Percentiles rank a stretch among this genome's conserved stretches.
phyloP scores from a whole-genome alignment of 2,797 vertebrate species.

The Chanos chanos region DNA sequence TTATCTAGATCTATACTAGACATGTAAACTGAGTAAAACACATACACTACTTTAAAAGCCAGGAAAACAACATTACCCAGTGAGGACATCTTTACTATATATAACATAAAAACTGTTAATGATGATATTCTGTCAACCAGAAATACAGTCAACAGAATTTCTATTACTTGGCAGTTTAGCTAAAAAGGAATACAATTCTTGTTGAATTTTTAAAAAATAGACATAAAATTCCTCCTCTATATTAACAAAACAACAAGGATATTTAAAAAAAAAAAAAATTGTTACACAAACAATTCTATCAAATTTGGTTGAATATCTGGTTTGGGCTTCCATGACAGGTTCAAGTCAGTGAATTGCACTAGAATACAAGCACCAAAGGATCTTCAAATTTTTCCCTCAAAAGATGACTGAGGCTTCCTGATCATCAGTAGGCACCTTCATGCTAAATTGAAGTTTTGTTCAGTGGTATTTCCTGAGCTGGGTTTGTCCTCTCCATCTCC shows the following conservation, averaged over 20 bases:
- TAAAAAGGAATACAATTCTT: too few species aligned
- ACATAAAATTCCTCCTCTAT: background rate
- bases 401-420: background rate
- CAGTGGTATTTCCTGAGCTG: conserved; percentile 24
- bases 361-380: too few species aligned
- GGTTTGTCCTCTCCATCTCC: conserved; percentile 37
- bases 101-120: background rate
- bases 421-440: conserved; percentile 27
- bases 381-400: background rate
- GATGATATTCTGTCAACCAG: background rate
- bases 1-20: too few species aligned
- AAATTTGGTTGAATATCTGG: too few species aligned
- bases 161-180: background rate
- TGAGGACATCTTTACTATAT: background rate
- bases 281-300: too few species aligned
- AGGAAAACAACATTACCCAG: background rate
- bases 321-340: too few species aligned
- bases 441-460: too few species aligned
- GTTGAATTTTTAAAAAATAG: background rate
- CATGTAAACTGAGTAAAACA: too few species aligned
- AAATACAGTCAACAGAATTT: background rate
- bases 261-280: too few species aligned
- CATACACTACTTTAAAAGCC: background rate
- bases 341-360: too few species aligned
- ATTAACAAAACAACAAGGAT: too few species aligned